Base-by-base conservation (phyloP, 1,140 invertebrate genomes). In the Lysiphlebus fabarum region DNA sequence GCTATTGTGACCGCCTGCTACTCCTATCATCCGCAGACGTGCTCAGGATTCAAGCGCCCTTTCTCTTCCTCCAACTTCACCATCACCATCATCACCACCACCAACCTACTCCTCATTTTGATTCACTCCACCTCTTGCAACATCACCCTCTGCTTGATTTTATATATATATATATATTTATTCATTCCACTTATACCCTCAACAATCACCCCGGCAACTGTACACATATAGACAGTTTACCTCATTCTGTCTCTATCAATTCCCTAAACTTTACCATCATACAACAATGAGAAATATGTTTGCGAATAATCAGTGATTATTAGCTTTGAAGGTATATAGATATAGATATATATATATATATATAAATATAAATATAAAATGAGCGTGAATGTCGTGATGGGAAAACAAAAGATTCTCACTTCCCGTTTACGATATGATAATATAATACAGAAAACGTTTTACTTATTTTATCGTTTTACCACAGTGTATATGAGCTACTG, bases 21-120 rank as follows among this genome's bases (percentile, higher is more conserved):
- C 70, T 68, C 70, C 73, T 73, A 73, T 76, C 75, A 69, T 73
- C 67, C 75, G 73, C 73, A 73, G 72, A 74, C 73, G 74, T 73
- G 73, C 67, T 67, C 65, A 65, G 65, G 70, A 68, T 71, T 64
- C 67, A 62, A 62, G 58, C 44, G 34, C 40, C 51, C 47, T 42
- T 17, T 53, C 50, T 7, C 50, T 41, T 53, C 50, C 50, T 37
- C 41, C 17, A 11, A 38, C 5, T 12, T n/a, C 11, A 6, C 33
- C 37, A 44, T 41, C 37, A 33, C 42, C 53, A 26, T 53, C 50
- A 5, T 37, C 40, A 41, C 50, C 50, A 38, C 41, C 41, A n/a
- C n/a, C n/a, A n/a, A n/a, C n/a, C n/a, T n/a, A n/a, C n/a, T n/a
- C n/a, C n/a, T n/a, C n/a, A n/a, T n/a, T n/a, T n/a, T n/a, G n/a